These are phyloP conservation scores for Micronycteris hirsuta DNA, from an alignment of 2,113 vertebrate species.

Conservation along the genomic window DNA sequence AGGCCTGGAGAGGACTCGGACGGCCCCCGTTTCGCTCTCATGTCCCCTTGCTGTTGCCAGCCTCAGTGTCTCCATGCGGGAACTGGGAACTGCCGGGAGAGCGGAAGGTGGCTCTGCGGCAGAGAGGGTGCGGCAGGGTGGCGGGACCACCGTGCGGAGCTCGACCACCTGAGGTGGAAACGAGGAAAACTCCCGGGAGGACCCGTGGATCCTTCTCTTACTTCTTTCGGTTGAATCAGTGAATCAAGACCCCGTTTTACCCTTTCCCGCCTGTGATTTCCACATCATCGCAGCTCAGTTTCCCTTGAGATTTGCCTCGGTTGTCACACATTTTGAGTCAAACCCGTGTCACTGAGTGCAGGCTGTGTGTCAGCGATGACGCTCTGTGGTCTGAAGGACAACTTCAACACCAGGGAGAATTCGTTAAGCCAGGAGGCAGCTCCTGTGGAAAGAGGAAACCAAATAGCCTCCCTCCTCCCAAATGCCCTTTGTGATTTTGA, in stretches of 20 bases:
- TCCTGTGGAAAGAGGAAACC: neutral
- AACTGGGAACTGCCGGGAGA: neutral
- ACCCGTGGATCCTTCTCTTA: neutral
- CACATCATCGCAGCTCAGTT: neutral
- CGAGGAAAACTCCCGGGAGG: neutral
- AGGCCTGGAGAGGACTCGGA: neutral
- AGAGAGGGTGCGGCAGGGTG: neutral
- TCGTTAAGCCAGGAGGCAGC: neutral
- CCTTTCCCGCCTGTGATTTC: neutral
- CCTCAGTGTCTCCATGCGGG: neutral
- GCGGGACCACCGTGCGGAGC: neutral
- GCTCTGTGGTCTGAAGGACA: neutral
- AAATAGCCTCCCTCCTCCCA: constrained; percentile 31
- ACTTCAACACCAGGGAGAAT: neutral
- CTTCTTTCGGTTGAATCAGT: neutral
- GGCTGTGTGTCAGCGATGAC: neutral
- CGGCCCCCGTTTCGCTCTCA: neutral
- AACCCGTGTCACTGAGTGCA: neutral
- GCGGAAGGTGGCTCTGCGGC: neutral
- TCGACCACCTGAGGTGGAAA: neutral
- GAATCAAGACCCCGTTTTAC: neutral
- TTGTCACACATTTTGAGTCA: neutral
- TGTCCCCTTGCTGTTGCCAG: neutral
- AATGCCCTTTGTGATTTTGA: constrained; percentile 37
- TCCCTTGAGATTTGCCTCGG: neutral